Base-by-base conservation (phyloP, 1,140 invertebrate genomes). In the Drosophila jambulina region DNA sequence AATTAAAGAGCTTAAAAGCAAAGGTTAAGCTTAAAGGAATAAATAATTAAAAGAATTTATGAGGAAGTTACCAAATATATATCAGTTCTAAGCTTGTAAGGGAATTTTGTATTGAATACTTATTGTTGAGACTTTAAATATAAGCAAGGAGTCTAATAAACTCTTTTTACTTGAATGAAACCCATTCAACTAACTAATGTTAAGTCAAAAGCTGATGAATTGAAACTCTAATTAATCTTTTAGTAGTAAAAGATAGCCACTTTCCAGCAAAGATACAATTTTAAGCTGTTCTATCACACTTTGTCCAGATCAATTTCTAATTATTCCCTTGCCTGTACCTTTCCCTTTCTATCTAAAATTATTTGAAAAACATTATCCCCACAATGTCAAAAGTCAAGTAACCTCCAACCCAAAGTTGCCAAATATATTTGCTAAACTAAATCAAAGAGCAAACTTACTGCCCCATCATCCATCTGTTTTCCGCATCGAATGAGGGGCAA, bases 341-440 rank as follows among this genome's bases (percentile, higher is more conserved):
- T 54, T 36, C 15, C 6, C 21, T 56, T 56, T 56, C 21, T 3
- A 17, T 54, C 1, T 23, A 7, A 56, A 38, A 4, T 17, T 2
- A n/a, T 36, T n/a, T 54, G 0, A 17, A 36, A 36, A 36, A 21
- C 27, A 32, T 19, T 34, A 17, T 38, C 4, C 15, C 9, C 9
- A 4, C 4, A 54, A 54, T 17, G 12, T 6, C 51, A 36, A 54
- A 36, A 23, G 19, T 54, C 32, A 56, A 15, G 21, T 19, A 10
- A 12, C 10, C 10, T 45, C 76, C 27, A 7, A 36, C 2, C 19
- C 19, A 45, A 21, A 58, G 13, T 12, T 5, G 36, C 43, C 56
- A 82, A 78, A 78, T 79, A 63, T 46, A 63, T 60, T 79, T 60
- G 75, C 45, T 51, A 25, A 75, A 34, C 54, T 51, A 61, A 69